Evolutionary conservation across 2,797 vertebrate genomes (phyloP).

Genomic region (Falco novaeseelandiae): DNA sequence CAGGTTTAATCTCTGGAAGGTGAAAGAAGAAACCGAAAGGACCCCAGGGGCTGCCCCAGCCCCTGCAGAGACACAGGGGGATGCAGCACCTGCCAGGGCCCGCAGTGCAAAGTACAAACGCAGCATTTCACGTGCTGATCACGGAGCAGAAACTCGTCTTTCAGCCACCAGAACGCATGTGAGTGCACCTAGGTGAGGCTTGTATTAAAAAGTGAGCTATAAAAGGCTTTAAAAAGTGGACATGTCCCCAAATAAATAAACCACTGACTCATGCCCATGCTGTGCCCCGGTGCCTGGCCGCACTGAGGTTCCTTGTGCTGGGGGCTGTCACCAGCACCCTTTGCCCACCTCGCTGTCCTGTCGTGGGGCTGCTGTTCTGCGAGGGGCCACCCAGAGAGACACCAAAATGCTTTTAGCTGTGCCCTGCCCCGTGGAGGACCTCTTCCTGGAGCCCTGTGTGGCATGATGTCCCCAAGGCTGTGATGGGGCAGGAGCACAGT

Average conservation of each 20-base stretch:
- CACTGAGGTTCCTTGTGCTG: background rate
- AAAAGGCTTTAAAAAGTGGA: conserved; percentile 60
- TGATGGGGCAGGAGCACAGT: background rate
- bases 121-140: conserved; percentile 17
- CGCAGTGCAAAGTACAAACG: conserved; percentile 11
- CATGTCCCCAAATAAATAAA: conserved; percentile 56
- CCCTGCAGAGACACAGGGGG: background rate
- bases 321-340: background rate
- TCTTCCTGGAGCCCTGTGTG: background rate
- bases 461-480: background rate
- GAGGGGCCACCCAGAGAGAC: background rate
- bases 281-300: rapidly evolving
- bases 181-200: background rate
- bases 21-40: background rate
- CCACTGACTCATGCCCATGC: background rate
- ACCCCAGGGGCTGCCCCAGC: background rate
- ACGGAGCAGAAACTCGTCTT: background rate
- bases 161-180: background rate
- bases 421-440: background rate
- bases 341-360: rapidly evolving
- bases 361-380: background rate
- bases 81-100: background rate
- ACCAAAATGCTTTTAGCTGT: background rate
- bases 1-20: conserved; percentile 24
- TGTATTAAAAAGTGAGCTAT: conserved; percentile 51